Evolutionary conservation across 2,113 vertebrate genomes (phyloP).

Genomic region (Tympanuchus pallidicinctus): DNA sequence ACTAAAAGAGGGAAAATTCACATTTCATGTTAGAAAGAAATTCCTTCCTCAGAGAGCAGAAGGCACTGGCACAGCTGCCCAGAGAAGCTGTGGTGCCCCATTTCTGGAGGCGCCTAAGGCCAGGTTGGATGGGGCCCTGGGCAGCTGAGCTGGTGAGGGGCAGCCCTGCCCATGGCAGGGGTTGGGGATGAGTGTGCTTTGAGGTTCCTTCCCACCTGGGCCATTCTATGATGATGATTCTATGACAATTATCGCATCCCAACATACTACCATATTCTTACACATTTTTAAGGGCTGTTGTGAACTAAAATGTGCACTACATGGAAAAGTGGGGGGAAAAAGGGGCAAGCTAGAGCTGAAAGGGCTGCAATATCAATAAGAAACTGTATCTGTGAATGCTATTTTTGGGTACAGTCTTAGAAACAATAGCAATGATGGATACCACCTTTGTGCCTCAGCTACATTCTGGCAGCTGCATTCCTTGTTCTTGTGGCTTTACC

Average conservation of each 20-base stretch:
- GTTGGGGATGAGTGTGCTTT: too few species aligned
- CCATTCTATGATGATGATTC: too few species aligned
- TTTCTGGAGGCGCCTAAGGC: too few species aligned
- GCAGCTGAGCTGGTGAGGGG: too few species aligned
- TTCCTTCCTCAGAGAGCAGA: too few species aligned
- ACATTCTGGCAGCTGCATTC: not conserved
- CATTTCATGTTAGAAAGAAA: too few species aligned
- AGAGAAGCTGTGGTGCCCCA: too few species aligned
- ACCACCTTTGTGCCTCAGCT: not conserved
- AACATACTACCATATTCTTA: not conserved
- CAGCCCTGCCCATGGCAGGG: too few species aligned
- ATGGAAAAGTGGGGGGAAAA: not conserved
- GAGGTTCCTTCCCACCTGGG: too few species aligned
- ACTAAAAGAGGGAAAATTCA: too few species aligned
- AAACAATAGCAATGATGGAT: not conserved
- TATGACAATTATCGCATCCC: not conserved
- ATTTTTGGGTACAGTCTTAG: slow-evolving; percentile 5
- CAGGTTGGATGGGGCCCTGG: too few species aligned
- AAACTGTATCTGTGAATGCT: not conserved
- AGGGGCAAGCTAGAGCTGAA: not conserved
- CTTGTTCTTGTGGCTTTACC: not conserved
- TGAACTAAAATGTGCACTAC: not conserved
- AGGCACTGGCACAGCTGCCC: too few species aligned
- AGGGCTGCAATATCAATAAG: accelerated
- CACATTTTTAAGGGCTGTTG: not conserved